Evolutionary conservation across 1,140 invertebrate species (phyloP).

Genomic region (Oncopodura yosiiana): DNA sequence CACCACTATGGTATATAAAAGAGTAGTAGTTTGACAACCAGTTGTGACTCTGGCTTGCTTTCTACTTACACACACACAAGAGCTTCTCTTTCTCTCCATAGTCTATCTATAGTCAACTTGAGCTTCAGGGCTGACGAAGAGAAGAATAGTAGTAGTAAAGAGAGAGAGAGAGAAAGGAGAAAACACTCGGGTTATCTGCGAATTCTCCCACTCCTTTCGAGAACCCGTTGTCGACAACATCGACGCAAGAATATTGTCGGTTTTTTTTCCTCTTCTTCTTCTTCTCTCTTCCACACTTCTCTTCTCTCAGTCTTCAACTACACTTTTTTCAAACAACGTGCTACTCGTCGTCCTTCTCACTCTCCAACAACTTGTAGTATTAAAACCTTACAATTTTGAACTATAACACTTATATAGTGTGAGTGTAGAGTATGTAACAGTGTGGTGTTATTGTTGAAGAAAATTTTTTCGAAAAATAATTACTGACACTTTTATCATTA

Average conservation of each 20-base stretch:
- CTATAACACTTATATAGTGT: too few relatives aligned
- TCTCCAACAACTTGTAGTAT: too few relatives aligned
- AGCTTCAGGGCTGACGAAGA: background rate
- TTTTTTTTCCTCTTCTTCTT: slow-evolving; percentile 4
- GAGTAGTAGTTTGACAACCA: background rate
- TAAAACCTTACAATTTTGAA: too few relatives aligned
- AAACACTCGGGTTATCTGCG: background rate
- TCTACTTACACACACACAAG: background rate
- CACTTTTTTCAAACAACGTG: too few relatives aligned
- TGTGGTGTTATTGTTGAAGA: too few relatives aligned
- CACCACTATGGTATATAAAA: too few relatives aligned
- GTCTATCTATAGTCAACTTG: background rate
- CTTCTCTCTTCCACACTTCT: background rate
- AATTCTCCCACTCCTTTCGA: slow-evolving; percentile 9
- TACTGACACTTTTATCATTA: too few relatives aligned
- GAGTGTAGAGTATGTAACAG: too few relatives aligned
- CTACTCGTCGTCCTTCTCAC: too few relatives aligned
- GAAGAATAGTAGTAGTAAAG: background rate
- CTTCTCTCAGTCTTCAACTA: too few relatives aligned
- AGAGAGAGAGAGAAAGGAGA: background rate
- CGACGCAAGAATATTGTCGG: too few relatives aligned
- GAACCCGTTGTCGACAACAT: background rate
- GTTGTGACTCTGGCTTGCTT: background rate
- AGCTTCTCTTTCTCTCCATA: background rate
- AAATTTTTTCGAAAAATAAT: too few relatives aligned